A percentile compares a stretch with the other conserved stretches of the same genome.
Evolutionary conservation across 2,888 invertebrate species (phyloP).

Genomic region (Melikaiella ostensackeni): DNA sequence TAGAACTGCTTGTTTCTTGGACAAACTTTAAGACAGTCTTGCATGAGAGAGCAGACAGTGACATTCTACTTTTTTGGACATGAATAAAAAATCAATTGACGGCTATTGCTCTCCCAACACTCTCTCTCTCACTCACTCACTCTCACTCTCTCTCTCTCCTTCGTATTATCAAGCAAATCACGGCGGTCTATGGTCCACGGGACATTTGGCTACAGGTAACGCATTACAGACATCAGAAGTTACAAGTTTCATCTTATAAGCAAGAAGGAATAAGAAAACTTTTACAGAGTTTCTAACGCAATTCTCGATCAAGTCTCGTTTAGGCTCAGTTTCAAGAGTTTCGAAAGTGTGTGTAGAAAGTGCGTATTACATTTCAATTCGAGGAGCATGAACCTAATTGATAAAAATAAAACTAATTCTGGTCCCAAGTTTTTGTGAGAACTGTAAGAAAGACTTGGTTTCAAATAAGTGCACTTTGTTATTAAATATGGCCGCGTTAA

Average conservation of each 20-base stretch:
- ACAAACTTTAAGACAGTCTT: slow-evolving; percentile 11
- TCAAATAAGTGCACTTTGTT: slow-evolving; percentile 11
- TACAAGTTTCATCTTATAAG: slow-evolving; percentile 39
- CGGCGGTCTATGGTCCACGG: slow-evolving; percentile 71
- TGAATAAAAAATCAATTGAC: slow-evolving; percentile 55
- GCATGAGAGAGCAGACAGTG: slow-evolving; percentile 43
- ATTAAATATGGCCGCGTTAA: not conserved
- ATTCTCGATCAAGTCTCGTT: slow-evolving; percentile 11
- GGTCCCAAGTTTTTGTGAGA: slow-evolving; percentile 6
- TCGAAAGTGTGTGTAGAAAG: not conserved
- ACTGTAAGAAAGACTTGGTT: slow-evolving; percentile 36
- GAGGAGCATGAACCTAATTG: no score
- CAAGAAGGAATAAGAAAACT: slow-evolving; percentile 44
- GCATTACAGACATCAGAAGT: slow-evolving; percentile 52
- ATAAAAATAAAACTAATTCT: not conserved
- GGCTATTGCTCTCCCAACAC: slow-evolving; percentile 48
- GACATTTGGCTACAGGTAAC: slow-evolving; percentile 75
- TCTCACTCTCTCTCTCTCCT: slow-evolving; percentile 46
- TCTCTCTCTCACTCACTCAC: slow-evolving; percentile 48
- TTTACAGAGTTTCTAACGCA: slow-evolving; percentile 9
- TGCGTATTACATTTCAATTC: not conserved
- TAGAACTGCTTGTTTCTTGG: slow-evolving; percentile 41
- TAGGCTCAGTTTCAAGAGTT: not conserved
- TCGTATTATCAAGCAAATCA: slow-evolving; percentile 58
- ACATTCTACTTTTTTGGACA: slow-evolving; percentile 49